phyloP scores from a whole-genome alignment of 2,113 vertebrate species.

The Tringa solitaria region DNA sequence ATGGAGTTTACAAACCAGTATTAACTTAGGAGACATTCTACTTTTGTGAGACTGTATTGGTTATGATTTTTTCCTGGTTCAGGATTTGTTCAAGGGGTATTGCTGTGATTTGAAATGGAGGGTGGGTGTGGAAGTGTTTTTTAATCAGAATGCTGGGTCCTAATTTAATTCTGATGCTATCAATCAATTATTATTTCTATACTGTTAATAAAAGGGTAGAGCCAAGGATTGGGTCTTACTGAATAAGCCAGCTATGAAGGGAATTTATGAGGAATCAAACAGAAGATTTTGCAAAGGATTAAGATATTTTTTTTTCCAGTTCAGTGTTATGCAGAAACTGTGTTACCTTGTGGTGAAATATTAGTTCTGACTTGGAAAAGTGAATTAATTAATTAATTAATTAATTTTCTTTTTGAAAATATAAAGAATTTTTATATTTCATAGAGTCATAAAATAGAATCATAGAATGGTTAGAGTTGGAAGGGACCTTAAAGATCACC shows the following conservation, averaged over 20 bases:
- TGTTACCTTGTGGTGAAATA: neutral
- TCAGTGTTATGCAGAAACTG: neutral
- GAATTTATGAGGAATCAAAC: neutral
- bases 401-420: neutral
- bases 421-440: neutral
- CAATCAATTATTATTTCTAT: neutral
- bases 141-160: neutral
- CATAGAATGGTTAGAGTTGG: too few relatives aligned
- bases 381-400: neutral
- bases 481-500: too few relatives aligned
- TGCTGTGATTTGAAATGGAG: neutral
- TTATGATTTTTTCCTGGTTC: neutral
- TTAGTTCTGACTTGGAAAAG: neutral
- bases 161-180: neutral
- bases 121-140: fast-evolving
- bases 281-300: neutral
- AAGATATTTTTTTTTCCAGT: too few relatives aligned
- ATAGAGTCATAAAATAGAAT: too few relatives aligned
- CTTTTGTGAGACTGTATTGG: neutral
- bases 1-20: neutral
- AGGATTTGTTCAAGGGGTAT: neutral
- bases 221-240: neutral
- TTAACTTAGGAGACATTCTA: neutral
- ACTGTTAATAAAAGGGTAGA: neutral
- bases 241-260: neutral